Evolutionary conservation across 2,888 invertebrate genomes (phyloP).

Genomic region (Drosophila pegasa): DNA sequence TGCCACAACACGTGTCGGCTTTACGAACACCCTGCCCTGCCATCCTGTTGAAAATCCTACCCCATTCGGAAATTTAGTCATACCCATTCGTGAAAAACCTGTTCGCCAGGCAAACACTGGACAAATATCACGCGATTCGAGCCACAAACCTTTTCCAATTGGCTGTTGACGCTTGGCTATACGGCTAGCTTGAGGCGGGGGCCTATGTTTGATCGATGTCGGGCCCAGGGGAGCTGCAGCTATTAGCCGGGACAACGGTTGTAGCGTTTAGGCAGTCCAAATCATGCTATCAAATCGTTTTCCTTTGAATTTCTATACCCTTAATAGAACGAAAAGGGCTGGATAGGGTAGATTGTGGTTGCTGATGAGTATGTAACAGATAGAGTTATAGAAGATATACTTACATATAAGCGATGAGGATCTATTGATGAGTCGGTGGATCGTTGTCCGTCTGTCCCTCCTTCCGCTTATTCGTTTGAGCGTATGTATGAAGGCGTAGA

Average conservation of each 20-base stretch:
- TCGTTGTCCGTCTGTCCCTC: too few relatives aligned
- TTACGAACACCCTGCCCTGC: conserved; percentile 13
- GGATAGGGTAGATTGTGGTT: not conserved
- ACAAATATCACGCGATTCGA: conserved; percentile 72
- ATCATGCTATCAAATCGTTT: conserved; percentile 57
- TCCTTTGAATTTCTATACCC: conserved; percentile 11
- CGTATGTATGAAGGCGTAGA: too few relatives aligned
- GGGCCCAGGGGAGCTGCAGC: conserved; percentile 16
- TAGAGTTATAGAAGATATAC: not conserved
- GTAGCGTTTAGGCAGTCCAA: conserved; percentile 29
- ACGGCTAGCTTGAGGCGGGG: not conserved
- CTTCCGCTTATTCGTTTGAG: too few relatives aligned
- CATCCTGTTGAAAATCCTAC: too few relatives aligned
- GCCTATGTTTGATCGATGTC: conserved; percentile 74
- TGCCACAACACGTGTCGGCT: conserved; percentile 67
- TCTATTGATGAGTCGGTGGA: too few relatives aligned
- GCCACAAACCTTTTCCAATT: conserved; percentile 64
- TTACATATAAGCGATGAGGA: too few relatives aligned
- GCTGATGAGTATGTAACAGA: not conserved
- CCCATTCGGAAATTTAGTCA: conserved; percentile 33
- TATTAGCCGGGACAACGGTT: conserved; percentile 48
- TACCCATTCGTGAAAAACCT: conserved; percentile 48
- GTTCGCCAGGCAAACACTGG: conserved; percentile 49
- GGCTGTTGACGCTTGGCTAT: conserved; percentile 33
- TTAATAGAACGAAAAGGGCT: not conserved